Conservation (phyloP, 2,113 vertebrate species). For the Callorhinus ursinus region DNA sequence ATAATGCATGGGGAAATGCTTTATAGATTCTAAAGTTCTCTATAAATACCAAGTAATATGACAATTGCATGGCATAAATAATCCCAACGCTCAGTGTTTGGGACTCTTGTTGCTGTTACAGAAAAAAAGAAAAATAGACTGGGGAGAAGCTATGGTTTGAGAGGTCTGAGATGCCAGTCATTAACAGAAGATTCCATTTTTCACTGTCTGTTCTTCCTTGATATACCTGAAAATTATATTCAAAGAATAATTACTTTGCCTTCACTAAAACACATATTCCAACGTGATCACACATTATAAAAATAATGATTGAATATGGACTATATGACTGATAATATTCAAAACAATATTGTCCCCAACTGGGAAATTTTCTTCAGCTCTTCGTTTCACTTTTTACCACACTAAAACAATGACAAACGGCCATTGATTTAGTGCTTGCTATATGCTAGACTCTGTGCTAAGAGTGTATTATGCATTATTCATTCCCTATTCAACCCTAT, state of each 20-base stretch:
- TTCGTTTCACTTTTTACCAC: constrained; percentile 1
- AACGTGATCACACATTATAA: neutral
- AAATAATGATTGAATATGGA: neutral
- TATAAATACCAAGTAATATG: neutral
- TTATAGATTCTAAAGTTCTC: neutral
- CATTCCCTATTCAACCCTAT: neutral
- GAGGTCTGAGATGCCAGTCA: neutral
- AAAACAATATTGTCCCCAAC: neutral
- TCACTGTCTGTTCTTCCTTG: neutral
- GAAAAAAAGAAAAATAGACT: constrained; percentile 26
- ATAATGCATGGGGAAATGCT: neutral
- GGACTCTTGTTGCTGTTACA: neutral
- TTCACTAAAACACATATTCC: constrained; percentile 15
- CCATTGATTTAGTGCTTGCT: constrained; percentile 48
- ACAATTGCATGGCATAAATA: neutral
- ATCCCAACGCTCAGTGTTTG: neutral
- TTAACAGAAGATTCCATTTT: constrained; percentile 10
- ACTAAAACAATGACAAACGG: neutral
- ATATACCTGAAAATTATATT: neutral
- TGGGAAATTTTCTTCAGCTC: neutral
- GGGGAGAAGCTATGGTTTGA: neutral
- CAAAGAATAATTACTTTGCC: neutral
- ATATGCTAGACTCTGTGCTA: neutral
- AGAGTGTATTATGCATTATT: neutral
- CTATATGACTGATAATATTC: neutral